phyloP scores from a whole-genome alignment of 2,113 vertebrate species.

The Sylvilagus bachmani region DNA sequence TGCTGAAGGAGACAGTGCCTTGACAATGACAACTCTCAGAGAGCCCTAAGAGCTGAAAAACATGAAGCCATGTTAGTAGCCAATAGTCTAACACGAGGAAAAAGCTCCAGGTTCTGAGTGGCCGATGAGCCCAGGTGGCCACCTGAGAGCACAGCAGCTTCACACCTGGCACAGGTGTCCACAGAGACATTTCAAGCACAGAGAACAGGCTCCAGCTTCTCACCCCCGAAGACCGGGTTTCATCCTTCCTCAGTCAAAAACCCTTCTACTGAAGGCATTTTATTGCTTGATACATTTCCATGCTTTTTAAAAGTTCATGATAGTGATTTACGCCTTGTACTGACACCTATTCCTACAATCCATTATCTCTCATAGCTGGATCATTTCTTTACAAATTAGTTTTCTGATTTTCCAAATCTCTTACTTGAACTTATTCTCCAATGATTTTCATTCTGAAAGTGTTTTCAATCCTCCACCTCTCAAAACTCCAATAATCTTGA shows the following conservation, averaged over 20 bases:
- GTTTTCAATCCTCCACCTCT: neutral
- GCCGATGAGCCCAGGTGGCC: neutral
- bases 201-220: neutral
- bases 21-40: neutral
- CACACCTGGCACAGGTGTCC: neutral
- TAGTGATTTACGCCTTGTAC: neutral
- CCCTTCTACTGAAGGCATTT: neutral
- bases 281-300: neutral
- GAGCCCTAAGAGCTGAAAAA: neutral
- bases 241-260: neutral
- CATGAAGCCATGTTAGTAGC: neutral
- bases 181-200: neutral
- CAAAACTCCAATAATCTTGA: neutral
- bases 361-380: neutral
- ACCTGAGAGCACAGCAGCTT: neutral
- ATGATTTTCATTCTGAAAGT: neutral
- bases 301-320: neutral
- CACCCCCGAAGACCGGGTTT: neutral
- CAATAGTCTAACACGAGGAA: neutral
- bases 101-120: neutral
- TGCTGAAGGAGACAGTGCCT: neutral
- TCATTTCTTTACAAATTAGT: neutral
- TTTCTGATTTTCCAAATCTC: neutral
- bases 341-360: neutral
- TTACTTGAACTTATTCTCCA: neutral